A percentile compares a stretch with the other conserved stretches of the same genome.
These are phyloP conservation scores for Eupithecia dodoneata DNA, from an alignment of 2,888 invertebrate species.

Conservation along the genomic window DNA sequence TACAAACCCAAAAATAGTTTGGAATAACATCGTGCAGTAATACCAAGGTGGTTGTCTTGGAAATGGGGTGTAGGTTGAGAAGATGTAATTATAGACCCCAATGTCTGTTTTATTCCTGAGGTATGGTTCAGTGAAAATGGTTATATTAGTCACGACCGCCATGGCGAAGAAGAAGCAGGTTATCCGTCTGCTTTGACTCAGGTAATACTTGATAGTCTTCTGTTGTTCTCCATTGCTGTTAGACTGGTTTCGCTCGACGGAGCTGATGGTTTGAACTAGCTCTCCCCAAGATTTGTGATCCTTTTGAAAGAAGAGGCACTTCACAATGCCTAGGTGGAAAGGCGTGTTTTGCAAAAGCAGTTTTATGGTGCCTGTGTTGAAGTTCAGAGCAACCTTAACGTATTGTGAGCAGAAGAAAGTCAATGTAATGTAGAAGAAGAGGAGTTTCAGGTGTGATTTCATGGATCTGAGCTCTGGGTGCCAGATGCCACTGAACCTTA, in stretches of 20 bases:
- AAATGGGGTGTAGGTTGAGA: constrained; percentile 66
- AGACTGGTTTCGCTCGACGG: constrained; percentile 55
- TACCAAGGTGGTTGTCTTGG: constrained; percentile 61
- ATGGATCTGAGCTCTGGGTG: constrained; percentile 51
- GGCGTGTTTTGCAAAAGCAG: constrained; percentile 64
- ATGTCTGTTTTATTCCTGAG: constrained; percentile 58
- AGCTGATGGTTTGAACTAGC: constrained; percentile 60
- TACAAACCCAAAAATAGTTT: constrained; percentile 59
- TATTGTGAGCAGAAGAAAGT: constrained; percentile 64
- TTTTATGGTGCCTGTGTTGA: constrained; percentile 53
- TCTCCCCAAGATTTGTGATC: constrained; percentile 59
- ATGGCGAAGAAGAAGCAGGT: constrained; percentile 64
- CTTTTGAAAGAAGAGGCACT: constrained; percentile 60
- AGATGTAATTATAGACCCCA: constrained; percentile 59
- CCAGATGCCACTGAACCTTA: constrained; percentile 60
- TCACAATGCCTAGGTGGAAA: constrained; percentile 66
- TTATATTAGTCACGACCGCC: constrained; percentile 53
- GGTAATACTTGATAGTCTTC: constrained; percentile 53
- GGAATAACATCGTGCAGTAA: constrained; percentile 61
- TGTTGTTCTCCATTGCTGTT: constrained; percentile 44
- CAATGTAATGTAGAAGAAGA: constrained; percentile 54
- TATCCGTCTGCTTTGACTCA: constrained; percentile 56
- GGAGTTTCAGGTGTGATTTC: constrained; percentile 51
- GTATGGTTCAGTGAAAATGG: constrained; percentile 64
- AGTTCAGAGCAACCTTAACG: constrained; percentile 56